Percentiles rank a stretch among this genome's conserved stretches.
phyloP scores from a whole-genome alignment of 2,888 invertebrate species.

The Empis stercorea region DNA sequence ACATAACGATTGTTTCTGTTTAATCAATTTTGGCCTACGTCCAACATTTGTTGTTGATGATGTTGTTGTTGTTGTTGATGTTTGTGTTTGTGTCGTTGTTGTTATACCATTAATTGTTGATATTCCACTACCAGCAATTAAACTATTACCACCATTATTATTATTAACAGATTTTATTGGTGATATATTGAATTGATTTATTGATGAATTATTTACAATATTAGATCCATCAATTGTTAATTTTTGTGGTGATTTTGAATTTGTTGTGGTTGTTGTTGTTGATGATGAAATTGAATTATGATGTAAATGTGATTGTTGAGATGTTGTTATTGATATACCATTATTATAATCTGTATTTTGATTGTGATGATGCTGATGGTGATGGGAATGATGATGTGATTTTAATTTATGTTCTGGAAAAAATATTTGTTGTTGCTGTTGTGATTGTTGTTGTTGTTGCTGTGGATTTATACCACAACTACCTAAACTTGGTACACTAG shows the following conservation, averaged over 20 bases:
- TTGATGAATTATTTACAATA: too few relatives aligned
- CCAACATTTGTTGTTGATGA: constrained; percentile 11
- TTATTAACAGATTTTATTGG: too few relatives aligned
- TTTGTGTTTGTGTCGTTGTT: constrained; percentile 17
- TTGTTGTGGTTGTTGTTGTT: too few relatives aligned
- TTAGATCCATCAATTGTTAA: too few relatives aligned
- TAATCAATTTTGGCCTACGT: constrained; percentile 56
- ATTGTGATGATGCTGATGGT: constrained; percentile 9
- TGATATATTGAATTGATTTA: not conserved
- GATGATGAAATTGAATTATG: too few relatives aligned
- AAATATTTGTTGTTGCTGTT: constrained; percentile 27
- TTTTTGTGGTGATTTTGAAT: too few relatives aligned
- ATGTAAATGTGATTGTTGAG: constrained; percentile 19
- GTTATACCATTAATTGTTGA: constrained; percentile 1
- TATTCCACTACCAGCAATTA: not conserved
- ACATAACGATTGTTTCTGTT: constrained; percentile 75
- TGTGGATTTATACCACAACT: constrained; percentile 18
- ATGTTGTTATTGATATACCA: constrained; percentile 13
- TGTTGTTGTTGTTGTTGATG: constrained; percentile 28
- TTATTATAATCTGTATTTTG: not conserved
- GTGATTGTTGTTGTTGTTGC: constrained; percentile 7
- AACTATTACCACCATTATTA: too few relatives aligned
- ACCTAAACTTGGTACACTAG: constrained; percentile 58
- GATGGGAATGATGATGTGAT: constrained; percentile 8
- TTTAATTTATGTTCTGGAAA: constrained; percentile 12